A percentile compares a stretch with the other conserved stretches of the same genome.
Evolutionary conservation across 1,140 invertebrate genomes (phyloP).

Genomic region (Tribolium castaneum): DNA sequence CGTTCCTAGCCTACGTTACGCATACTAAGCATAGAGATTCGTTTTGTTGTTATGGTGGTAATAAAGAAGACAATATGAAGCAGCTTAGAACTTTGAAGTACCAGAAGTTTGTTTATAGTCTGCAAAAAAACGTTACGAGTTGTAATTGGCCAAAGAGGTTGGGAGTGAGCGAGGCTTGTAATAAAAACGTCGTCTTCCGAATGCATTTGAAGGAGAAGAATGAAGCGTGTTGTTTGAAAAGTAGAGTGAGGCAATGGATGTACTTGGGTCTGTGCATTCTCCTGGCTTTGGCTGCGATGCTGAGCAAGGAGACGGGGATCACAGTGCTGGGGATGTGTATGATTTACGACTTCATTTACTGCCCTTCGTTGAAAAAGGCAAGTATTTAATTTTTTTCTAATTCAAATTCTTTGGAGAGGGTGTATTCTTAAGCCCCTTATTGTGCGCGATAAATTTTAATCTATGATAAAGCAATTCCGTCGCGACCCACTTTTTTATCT

Average conservation of each 20-base stretch:
- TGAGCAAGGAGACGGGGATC: slow-evolving; percentile 93
- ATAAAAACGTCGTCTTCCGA: slow-evolving; percentile 7
- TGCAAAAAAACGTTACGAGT: slow-evolving; percentile 58
- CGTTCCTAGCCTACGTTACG: slow-evolving; percentile 84
- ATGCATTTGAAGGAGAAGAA: background rate
- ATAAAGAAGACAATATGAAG: slow-evolving; percentile 29
- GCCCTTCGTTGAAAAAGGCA: slow-evolving; percentile 50
- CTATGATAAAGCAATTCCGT: slow-evolving; percentile 23
- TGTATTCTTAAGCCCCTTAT: background rate
- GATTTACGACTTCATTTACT: slow-evolving; percentile 74
- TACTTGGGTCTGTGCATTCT: slow-evolving; percentile 68
- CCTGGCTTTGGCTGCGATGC: slow-evolving; percentile 76
- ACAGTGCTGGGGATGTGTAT: slow-evolving; percentile 90
- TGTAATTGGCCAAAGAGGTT: slow-evolving; percentile 58
- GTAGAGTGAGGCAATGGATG: slow-evolving; percentile 69
- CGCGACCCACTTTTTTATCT: slow-evolving; percentile 32
- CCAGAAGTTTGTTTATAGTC: slow-evolving; percentile 54
- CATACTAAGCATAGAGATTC: slow-evolving; percentile 71
- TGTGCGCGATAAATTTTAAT: slow-evolving; percentile 31
- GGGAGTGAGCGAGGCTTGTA: slow-evolving; percentile 35
- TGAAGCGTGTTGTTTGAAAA: slow-evolving; percentile 55
- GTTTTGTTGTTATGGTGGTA: slow-evolving; percentile 49
- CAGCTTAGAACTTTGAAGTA: slow-evolving; percentile 48
- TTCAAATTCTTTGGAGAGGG: background rate
- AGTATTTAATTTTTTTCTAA: slow-evolving; percentile 27